These are phyloP conservation scores for Cryptosula pallasiana DNA, from an alignment of 2,888 invertebrate species.

Conservation along the genomic window DNA sequence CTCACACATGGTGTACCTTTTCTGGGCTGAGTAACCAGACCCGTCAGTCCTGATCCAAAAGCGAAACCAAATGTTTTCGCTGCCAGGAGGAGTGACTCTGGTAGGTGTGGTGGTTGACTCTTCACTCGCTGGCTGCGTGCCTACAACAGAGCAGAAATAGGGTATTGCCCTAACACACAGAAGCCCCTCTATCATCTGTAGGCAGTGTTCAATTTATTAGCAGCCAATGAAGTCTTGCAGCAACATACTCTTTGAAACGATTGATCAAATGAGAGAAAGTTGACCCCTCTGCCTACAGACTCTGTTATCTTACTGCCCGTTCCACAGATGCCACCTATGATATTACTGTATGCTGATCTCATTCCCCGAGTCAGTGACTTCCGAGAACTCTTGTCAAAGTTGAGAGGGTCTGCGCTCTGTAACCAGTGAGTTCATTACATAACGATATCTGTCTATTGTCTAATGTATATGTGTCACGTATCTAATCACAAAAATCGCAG, in stretches of 20 bases:
- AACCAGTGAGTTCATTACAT: too few relatives aligned
- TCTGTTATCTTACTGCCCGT: conserved; percentile 55
- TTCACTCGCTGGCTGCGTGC: not conserved
- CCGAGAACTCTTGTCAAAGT: not conserved
- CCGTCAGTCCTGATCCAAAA: conserved; percentile 64
- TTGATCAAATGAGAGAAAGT: conserved; percentile 56
- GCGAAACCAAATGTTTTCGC: conserved; percentile 1
- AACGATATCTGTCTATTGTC: too few relatives aligned
- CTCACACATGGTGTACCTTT: too few relatives aligned
- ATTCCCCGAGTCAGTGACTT: conserved; percentile 8
- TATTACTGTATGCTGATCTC: conserved; percentile 5
- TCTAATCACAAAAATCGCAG: too few relatives aligned
- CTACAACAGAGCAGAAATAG: not conserved
- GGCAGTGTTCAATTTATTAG: too few relatives aligned
- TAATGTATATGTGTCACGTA: too few relatives aligned
- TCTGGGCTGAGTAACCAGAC: conserved; percentile 64
- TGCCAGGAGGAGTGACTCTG: not conserved
- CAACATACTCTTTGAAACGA: conserved; percentile 55
- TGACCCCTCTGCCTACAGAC: conserved; percentile 55
- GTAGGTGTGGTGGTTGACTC: not conserved
- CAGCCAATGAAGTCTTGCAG: too few relatives aligned
- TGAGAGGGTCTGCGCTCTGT: conserved; percentile 18
- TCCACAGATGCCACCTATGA: conserved; percentile 48
- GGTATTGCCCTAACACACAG: too few relatives aligned
- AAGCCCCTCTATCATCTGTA: too few relatives aligned